Conservation (phyloP, 2,797 vertebrate species). For the Coluber constrictor region DNA sequence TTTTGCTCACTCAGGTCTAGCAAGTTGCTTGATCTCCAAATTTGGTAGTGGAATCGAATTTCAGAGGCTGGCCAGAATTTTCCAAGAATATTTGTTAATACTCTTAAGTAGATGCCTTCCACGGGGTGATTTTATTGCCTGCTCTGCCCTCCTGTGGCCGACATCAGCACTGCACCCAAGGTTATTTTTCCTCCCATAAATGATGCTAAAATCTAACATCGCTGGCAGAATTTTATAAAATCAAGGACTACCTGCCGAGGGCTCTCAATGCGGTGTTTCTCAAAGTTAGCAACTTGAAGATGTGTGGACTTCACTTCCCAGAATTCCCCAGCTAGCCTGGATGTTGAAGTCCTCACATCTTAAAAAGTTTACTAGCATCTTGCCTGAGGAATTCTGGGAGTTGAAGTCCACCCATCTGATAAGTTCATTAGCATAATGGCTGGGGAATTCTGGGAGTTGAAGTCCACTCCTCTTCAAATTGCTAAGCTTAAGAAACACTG, state of each 20-base stretch:
- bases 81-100: not conserved
- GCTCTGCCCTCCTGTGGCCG: not conserved
- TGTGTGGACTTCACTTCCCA: not conserved
- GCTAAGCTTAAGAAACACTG: not conserved
- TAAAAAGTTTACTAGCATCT: rapidly evolving
- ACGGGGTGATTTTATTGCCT: not conserved
- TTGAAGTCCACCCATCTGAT: too few relatives aligned
- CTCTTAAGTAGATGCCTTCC: not conserved
- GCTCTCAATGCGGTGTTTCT: not conserved
- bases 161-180: not conserved
- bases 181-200: not conserved
- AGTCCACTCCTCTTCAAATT: not conserved
- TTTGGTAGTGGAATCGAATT: not conserved
- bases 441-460: not conserved
- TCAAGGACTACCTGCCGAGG: not conserved
- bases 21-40: not conserved
- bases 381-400: not conserved
- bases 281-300: not conserved
- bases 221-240: not conserved
- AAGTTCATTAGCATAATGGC: rapidly evolving
- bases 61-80: not conserved
- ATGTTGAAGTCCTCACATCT: not conserved
- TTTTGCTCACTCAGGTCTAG: not conserved
- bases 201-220: not conserved
- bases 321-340: not conserved